Base-by-base conservation (phyloP, 2,888 invertebrate genomes). In the Caradrina clavipalpis region DNA sequence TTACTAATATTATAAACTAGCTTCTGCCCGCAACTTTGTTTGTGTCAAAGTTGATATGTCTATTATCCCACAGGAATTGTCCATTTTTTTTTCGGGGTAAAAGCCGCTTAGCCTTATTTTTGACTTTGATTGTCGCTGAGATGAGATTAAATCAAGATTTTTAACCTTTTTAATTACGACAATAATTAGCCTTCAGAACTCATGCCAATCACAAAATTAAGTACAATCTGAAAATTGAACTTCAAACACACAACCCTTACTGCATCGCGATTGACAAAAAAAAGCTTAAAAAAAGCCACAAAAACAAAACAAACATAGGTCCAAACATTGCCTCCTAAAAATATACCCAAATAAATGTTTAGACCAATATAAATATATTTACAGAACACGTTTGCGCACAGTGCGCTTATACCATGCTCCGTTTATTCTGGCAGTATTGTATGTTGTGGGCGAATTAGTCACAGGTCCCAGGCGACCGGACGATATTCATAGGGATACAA, bases 381-480 rank as follows among this genome's bases (percentile, higher is more conserved):
- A 56, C 59, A 53, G 26, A 42, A 17, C 50, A 42, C 51, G 67
- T 73, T 66, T 45, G 68, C 54, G 49, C 76, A 75, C 70, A 72
- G 60, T 50, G 67, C 50, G 71, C 69, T 64, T 73, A 75, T 76
- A 58, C 68, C 79, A 83, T 63, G 80, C 74, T 76, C 79, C 73
- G 81, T 81, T 73, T 80, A 76, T 82, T 83, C 70, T 59, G 77
- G 71, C 60, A 69, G 73, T 76, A 75, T 76, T 78, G 83, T 88
- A 78, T 69, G 87, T 83, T 88, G 89, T 72, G 87, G 88, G 80
- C 72, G 86, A 87, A 89, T 90, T 89, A 88, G 91, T 86, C 88
- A 85, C 84, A 66, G 67, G 75, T 86, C 86, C 88, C 88, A 22
- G 42, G 82, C 64, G 86, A 80, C 82, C 82, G 81, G 81, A 77